Conservation (phyloP, 2,888 invertebrate species). For the Polylopha cassiicola region DNA sequence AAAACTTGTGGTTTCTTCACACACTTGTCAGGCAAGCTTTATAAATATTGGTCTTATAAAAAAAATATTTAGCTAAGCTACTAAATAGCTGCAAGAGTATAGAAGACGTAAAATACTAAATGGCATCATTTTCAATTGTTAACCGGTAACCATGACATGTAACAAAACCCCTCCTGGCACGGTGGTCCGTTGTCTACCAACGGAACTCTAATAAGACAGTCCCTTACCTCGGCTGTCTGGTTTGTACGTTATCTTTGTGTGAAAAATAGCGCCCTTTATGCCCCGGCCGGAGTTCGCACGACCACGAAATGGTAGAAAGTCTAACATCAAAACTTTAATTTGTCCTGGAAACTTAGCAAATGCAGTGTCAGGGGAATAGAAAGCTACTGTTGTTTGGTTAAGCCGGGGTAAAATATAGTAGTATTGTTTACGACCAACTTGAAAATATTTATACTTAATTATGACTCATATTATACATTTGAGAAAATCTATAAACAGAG, state of each 20-base stretch:
- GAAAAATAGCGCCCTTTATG: constrained; percentile 70
- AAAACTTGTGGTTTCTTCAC: too few species aligned
- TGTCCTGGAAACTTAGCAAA: constrained; percentile 10
- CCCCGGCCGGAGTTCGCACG: constrained; percentile 36
- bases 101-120: constrained; percentile 12
- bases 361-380: too few species aligned
- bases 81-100: too few species aligned
- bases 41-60: too few species aligned
- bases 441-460: too few species aligned
- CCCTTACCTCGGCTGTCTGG: constrained; percentile 60
- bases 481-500: too few species aligned
- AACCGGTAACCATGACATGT: constrained; percentile 55
- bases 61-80: too few species aligned
- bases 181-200: constrained; percentile 61
- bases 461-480: too few species aligned
- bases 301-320: constrained; percentile 23
- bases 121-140: constrained; percentile 45
- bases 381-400: too few species aligned
- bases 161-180: constrained; percentile 53
- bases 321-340: constrained; percentile 15
- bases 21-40: too few species aligned
- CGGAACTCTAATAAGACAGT: constrained; percentile 66
- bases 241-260: constrained; percentile 59
- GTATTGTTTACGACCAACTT: too few species aligned
- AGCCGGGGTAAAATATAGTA: not conserved